Evolutionary conservation across 1,140 invertebrate genomes (phyloP).

Genomic region (Eufriesea mexicana): DNA sequence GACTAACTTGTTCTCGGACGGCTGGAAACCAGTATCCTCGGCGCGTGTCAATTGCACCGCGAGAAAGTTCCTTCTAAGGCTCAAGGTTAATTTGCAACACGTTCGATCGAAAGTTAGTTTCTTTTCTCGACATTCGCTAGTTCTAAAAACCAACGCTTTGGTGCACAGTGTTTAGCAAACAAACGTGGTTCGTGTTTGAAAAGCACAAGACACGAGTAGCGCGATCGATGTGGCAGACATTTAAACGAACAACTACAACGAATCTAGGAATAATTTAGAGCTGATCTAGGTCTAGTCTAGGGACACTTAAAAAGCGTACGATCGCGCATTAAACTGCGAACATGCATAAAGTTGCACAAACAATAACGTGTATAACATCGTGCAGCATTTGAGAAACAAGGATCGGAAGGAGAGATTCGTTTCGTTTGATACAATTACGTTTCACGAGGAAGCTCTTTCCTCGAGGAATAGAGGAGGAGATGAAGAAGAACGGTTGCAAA

Average conservation of each 20-base stretch:
- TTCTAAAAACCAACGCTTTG: neutral
- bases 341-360: neutral
- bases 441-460: neutral
- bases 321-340: neutral
- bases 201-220: neutral
- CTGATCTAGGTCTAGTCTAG: neutral
- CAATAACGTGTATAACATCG: neutral
- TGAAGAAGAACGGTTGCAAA: neutral
- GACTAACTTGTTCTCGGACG: neutral
- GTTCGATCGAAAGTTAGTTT: conserved; percentile 27
- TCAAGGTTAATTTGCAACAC: conserved; percentile 43
- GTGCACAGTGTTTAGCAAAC: neutral
- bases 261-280: neutral
- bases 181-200: neutral
- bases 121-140: neutral
- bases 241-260: neutral
- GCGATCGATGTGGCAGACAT: neutral
- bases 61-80: conserved; percentile 38
- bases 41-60: neutral
- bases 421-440: too few relatives aligned
- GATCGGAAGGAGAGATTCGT: too few relatives aligned
- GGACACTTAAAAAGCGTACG: too few relatives aligned
- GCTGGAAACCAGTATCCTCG: neutral
- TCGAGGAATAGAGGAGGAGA: neutral
- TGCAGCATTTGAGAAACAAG: neutral